Evolutionary conservation across 2,113 vertebrate species (phyloP).

Genomic region (Phrynosoma blainvillii): DNA sequence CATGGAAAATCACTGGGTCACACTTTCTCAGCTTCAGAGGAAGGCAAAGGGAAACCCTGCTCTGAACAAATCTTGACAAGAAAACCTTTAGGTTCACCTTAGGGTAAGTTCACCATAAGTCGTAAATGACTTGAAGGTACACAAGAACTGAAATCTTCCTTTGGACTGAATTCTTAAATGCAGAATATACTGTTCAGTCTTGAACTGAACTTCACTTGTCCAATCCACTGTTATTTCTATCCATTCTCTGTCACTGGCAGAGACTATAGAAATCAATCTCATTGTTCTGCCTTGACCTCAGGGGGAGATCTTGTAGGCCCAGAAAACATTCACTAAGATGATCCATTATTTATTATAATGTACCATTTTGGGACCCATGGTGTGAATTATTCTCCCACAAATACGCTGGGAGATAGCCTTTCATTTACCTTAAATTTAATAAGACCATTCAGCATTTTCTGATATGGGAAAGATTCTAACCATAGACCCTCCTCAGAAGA

Average conservation of each 20-base stretch:
- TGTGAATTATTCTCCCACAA: constrained; percentile 11
- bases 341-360: constrained; percentile 16
- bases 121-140: too few relatives aligned
- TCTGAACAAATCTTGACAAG: too few relatives aligned
- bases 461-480: constrained; percentile 21
- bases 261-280: not conserved
- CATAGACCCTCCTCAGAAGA: constrained; percentile 24
- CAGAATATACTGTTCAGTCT: not conserved
- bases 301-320: not conserved
- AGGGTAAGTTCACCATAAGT: too few relatives aligned
- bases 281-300: not conserved
- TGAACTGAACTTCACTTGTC: not conserved
- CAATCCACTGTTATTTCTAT: not conserved
- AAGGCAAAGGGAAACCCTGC: too few relatives aligned
- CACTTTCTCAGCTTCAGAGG: too few relatives aligned
- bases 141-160: too few relatives aligned
- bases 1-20: too few relatives aligned
- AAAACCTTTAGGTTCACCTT: too few relatives aligned
- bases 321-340: not conserved
- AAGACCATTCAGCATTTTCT: not conserved
- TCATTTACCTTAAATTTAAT: not conserved
- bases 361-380: constrained; percentile 30
- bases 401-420: not conserved
- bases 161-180: too few relatives aligned
- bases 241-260: not conserved